These are phyloP conservation scores for Prietella phreatophila DNA, from an alignment of 2,113 vertebrate species.

Conservation along the genomic window DNA sequence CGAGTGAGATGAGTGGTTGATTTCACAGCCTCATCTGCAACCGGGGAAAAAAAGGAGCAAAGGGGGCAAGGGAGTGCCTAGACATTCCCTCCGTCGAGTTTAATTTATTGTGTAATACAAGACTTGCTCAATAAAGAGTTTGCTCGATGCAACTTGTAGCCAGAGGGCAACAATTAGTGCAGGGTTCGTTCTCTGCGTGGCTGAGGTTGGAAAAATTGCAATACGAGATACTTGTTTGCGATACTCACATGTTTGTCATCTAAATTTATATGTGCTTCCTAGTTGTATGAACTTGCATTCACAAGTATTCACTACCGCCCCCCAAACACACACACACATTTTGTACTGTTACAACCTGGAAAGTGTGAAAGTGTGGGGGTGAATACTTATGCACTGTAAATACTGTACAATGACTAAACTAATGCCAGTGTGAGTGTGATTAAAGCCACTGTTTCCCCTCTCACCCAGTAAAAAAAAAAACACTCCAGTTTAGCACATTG, in stretches of 20 bases:
- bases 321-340: too few species aligned
- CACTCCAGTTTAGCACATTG: constrained; percentile 29
- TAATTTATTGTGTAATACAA: constrained; percentile 58
- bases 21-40: constrained; percentile 5
- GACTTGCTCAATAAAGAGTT: constrained; percentile 57
- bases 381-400: neutral
- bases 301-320: neutral
- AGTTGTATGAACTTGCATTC: neutral
- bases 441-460: constrained; percentile 8
- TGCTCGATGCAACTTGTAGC: neutral
- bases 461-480: constrained; percentile 12
- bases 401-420: neutral
- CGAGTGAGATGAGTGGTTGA: constrained; percentile 11
- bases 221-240: neutral
- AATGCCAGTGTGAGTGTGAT: too few species aligned
- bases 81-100: constrained; percentile 31
- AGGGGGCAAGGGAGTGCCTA: neutral
- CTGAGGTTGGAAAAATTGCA: constrained; percentile 31
- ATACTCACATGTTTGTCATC: neutral
- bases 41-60: neutral
- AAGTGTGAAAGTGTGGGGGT: neutral
- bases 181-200: constrained; percentile 25
- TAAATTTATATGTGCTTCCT: neutral
- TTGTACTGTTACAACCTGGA: neutral
- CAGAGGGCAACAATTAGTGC: constrained; percentile 23